Base-by-base conservation (phyloP, 1,140 invertebrate genomes). In the Lethocerus indicus region DNA sequence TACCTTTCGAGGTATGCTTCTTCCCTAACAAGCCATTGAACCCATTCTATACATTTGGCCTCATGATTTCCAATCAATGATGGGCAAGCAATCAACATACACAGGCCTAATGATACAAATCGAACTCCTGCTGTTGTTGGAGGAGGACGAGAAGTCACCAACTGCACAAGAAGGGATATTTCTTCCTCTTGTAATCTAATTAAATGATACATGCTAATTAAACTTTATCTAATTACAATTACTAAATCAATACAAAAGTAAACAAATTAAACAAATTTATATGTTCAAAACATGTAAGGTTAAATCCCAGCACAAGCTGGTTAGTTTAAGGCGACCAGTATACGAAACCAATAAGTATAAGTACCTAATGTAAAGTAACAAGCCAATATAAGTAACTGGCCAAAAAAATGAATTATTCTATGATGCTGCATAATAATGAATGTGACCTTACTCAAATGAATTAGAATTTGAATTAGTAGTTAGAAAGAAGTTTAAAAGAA, bases 11-110 rank as follows among this genome's bases (percentile, higher is more conserved):
- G 83, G 60, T 88, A 86, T 9, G 81, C 81, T 65, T 94, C 88
- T 61, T 91, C 87, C 45, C 80, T 77, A 0, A 94, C 83, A 0
- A 96, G 69, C 87, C 89, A 94, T 50, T 87, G 82, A 3, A 96
- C 81, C 90, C 91, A 96, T 61, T 92, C 86, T 47, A 94, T 81
- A n/a, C 84, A 82, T 59, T 79, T 78, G 47, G 82, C 82, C 62
- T 91, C 77, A 54, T 61, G 52, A n/a, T 63, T 64, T 7, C 74
- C 72, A 41, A 95, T 79, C 3, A 97, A 62, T 6, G 87, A 86
- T 5, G 91, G 90, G 66, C 89, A 95, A 1, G 90, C 87, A 35
- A 97, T 84, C 0, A 98, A 72, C 81, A 94, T 93, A 63, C 90
- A 95, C 0, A 98, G 71, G 14, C 86, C 87, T 35, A 96, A 71